Evolutionary conservation across 2,888 invertebrate species (phyloP), one percentile per base, ranked within the genome.

Genomic region (Dolichopus griseipennis): DNA sequence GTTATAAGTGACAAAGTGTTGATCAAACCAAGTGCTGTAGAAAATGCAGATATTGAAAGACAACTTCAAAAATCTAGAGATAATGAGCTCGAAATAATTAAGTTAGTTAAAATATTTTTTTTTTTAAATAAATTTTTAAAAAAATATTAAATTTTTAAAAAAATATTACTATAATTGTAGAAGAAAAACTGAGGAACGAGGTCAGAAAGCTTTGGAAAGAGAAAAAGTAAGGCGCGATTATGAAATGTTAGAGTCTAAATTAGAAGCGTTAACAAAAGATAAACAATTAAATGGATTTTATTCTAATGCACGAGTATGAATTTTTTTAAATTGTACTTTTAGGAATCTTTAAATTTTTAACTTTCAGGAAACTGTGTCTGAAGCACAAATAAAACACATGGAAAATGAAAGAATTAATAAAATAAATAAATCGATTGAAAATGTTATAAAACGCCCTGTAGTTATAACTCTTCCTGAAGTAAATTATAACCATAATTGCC

Each of bases 371-470:
- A 52, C 9, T 18, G 15, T 52, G 15, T 18, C 22, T 62, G 62
- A 62, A 62, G 27, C 27, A 27, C 27, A 27, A 10, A 12, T 63
- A 27, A 63, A 33, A 63, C 15, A 27, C 7, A 4, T 63, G 27
- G 27, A 52, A 52, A 52, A 52, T n/a, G 52, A 52, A 52, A 12
- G 52, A 2, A 52, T 52, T 52, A 78, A 79, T 66, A 81, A 82
- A 69, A 81, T 87, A 75, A 85, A 86, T 72, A 80, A 83, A 62
- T 83, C 81, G 0, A 80, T 85, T 70, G 83, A 85, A 71, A 81
- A 82, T 71, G 73, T 81, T 68, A 70, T 81, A 3, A 71, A 75
- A 68, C 75, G 77, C n/a, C 79, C 80, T 4, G 75, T 76, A 1
- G 74, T 81, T 15, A 78, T 81, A 20, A 81, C 80, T 1, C 79